Evolutionary conservation across 2,113 vertebrate genomes (phyloP), one percentile per base, ranked within the genome.

Genomic region (Paratilapia polleni): DNA sequence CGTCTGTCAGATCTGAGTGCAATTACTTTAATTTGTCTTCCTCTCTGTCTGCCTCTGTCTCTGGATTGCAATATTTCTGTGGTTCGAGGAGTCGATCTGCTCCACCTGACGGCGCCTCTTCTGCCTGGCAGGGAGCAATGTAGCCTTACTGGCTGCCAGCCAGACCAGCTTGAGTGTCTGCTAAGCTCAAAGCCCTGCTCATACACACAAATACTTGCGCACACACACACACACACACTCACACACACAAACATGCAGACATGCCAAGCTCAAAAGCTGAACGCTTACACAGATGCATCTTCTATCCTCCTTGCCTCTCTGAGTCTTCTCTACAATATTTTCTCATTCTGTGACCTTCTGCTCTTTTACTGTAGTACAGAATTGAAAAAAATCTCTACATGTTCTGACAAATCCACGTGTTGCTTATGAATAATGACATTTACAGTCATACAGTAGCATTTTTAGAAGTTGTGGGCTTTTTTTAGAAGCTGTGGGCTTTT

Each of bases 91-190:
- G 94, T 93, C 89, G 92, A 94, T 94, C 82, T 92, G 88, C 92
- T 93, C 92, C 90, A 95, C 92, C 94, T 94, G 93, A 93, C 89
- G 94, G 94, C 94, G 93, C 93, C 94, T 94, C 91, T 85, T 83
- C 89, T 92, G 90, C 90, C 92, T 95, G 93, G 91, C 93, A 93
- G 92, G 91, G 89, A 93, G 89, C 91, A 88, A 89, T 93, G 92
- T 91, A 94, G 89, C 89, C 92, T 88, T 77, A 15, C 82, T 95
- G 94, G 94, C 94, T 94, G 94, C 94, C 94, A 91, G 91, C 94
- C 94, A 95, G 94, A 92, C 94, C 94, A 88, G 93, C 91, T 92
- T 88, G 92, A 92, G 88, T 92, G 92, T 93, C 93, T 94, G 92
- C 90, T 92, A 79, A 93, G 91, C 90, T 91, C 88, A 92, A 91